Conservation (phyloP, 2,113 vertebrate genomes). For the Indri indri region DNA sequence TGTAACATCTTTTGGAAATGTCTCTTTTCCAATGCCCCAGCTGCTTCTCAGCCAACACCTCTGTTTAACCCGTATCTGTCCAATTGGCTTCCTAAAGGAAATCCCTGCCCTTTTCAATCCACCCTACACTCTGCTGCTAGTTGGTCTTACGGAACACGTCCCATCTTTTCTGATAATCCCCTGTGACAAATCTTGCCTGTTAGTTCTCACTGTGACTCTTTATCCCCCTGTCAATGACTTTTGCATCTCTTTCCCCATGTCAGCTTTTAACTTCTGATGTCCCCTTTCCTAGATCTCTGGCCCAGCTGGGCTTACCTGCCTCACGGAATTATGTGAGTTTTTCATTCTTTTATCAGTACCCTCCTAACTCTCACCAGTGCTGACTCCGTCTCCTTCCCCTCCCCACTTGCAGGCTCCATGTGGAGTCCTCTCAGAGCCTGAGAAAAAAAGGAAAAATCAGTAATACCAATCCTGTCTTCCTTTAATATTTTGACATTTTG, state of each 20-base stretch:
- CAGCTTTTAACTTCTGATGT: background rate
- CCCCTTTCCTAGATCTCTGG: background rate
- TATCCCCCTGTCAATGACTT: background rate
- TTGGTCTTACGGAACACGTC: background rate
- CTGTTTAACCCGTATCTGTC: background rate
- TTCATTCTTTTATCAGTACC: background rate
- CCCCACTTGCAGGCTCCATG: background rate
- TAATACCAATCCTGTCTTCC: background rate
- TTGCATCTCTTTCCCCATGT: background rate
- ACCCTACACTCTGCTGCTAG: rapidly evolving
- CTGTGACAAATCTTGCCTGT: background rate
- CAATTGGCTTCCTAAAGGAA: background rate
- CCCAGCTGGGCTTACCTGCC: background rate
- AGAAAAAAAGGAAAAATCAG: background rate
- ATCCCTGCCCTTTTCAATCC: background rate
- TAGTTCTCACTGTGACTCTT: background rate
- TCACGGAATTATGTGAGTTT: background rate
- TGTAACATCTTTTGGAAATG: background rate
- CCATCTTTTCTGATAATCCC: background rate
- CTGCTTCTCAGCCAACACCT: background rate
- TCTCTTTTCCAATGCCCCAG: background rate
- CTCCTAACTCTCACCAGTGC: background rate
- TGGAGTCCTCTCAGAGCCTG: background rate
- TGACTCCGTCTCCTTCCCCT: background rate
- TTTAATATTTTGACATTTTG: conserved; percentile 1